Percentiles rank a stretch among this genome's conserved stretches.
phyloP scores from a whole-genome alignment of 2,113 vertebrate species.

The Seriola quinqueradiata region DNA sequence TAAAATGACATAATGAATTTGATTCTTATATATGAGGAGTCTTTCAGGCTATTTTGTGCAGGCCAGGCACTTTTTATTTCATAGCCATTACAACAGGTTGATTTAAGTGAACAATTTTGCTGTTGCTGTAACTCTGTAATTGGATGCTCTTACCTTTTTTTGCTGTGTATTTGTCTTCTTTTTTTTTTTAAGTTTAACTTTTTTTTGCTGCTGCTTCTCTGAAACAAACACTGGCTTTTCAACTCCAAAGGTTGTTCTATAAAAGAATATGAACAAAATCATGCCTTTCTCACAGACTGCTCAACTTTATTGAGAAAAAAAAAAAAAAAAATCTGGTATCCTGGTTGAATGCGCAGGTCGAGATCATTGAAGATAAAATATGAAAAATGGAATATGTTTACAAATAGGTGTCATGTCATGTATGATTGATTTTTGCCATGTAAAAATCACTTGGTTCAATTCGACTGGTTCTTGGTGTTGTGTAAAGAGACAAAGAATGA shows the following conservation, averaged over 20 bases:
- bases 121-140: conserved; percentile 50
- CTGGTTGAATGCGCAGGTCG: conserved; percentile 71
- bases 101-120: conserved; percentile 27
- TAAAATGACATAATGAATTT: conserved; percentile 14
- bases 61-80: conserved; percentile 14
- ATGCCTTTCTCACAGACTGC: conserved; percentile 79
- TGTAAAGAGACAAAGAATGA: conserved; percentile 72
- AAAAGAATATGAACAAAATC: conserved; percentile 75
- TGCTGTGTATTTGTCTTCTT: conserved; percentile 38
- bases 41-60: conserved; percentile 29
- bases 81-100: conserved; percentile 22
- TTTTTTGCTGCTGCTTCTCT: conserved; percentile 79
- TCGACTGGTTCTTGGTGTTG: conserved; percentile 68
- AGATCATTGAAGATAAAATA: conserved; percentile 69
- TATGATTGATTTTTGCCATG: conserved; percentile 75
- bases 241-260: conserved; percentile 82
- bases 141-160: conserved; percentile 46
- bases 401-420: conserved; percentile 77
- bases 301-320: conserved; percentile 70
- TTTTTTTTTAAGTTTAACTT: conserved; percentile 18
- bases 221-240: conserved; percentile 85
- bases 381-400: conserved; percentile 83
- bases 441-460: conserved; percentile 71
- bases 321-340: conserved; percentile 53
- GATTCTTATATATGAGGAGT: conserved; percentile 16